phyloP scores from a whole-genome alignment of 30 jellyfish, hydroid and myxozoan genomes.

The Phacellophora camtschatica region DNA sequence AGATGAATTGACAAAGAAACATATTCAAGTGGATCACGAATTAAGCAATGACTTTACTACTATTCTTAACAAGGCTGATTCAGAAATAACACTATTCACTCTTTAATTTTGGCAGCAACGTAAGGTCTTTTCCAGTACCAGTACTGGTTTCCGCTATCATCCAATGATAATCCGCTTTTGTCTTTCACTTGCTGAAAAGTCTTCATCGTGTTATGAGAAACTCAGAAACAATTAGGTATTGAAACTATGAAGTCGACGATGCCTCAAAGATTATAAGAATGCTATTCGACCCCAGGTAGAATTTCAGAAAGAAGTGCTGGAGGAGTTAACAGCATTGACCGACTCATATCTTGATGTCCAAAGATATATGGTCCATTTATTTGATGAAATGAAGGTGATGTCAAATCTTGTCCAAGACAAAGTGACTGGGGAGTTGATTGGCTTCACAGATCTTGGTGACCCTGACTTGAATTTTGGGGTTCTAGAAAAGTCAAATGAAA shows the following conservation, averaged over 20 bases:
- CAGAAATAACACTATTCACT: slow-evolving; percentile 32
- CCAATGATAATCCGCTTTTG: slow-evolving; percentile 46
- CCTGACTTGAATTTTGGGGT: slow-evolving; percentile 38
- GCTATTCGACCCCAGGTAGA: slow-evolving; percentile 34
- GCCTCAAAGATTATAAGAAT: slow-evolving; percentile 42
- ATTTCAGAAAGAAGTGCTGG: slow-evolving; percentile 21
- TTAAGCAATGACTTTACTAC: slow-evolving; percentile 21
- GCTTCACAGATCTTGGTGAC: slow-evolving; percentile 50
- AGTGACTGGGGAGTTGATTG: slow-evolving; percentile 52
- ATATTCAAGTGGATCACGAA: slow-evolving; percentile 3
- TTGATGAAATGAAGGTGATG: slow-evolving; percentile 55
- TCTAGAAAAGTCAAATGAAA: slow-evolving; percentile 13
- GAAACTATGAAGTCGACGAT: slow-evolving; percentile 22
- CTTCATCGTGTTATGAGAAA: slow-evolving; percentile 66
- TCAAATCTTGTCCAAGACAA: slow-evolving; percentile 42
- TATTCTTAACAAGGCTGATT: slow-evolving; percentile 13
- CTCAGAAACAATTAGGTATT: slow-evolving; percentile 14
- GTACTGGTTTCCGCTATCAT: slow-evolving; percentile 17
- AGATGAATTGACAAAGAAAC: slow-evolving; percentile 1
- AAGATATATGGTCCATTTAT: slow-evolving; percentile 35
- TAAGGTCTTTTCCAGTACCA: not conserved
- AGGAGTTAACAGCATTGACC: not conserved
- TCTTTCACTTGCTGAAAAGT: slow-evolving; percentile 44
- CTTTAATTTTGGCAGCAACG: slow-evolving; percentile 41
- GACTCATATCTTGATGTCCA: not conserved